Percentiles rank a stretch among this genome's conserved stretches.
Conservation (phyloP, 2,888 invertebrate species). For the Sycophila texana region DNA sequence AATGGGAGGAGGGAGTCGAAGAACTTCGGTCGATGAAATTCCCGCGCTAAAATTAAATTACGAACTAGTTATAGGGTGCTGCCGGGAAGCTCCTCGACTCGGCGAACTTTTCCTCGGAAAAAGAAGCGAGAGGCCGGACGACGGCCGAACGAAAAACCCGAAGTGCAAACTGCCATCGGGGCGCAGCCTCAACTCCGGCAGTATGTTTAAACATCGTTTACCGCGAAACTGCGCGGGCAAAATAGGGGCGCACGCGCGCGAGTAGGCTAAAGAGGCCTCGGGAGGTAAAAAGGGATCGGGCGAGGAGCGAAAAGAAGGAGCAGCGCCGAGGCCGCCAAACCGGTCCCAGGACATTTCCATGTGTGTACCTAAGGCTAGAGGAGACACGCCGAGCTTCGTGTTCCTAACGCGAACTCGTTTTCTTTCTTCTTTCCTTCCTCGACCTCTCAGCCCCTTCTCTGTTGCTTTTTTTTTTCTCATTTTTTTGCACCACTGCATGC, state of each 20-base stretch:
- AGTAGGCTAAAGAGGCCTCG: conserved; percentile 7
- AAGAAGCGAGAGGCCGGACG: neutral
- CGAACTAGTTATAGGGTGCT: no score
- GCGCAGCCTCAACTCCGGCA: neutral
- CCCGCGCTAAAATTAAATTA: no score
- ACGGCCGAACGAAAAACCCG: neutral
- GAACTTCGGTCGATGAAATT: conserved; percentile 5
- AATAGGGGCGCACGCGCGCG: neutral
- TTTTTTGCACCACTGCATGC: conserved; percentile 14
- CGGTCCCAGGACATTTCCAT: conserved; percentile 57
- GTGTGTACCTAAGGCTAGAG: conserved; percentile 34
- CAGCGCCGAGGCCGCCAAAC: conserved; percentile 42
- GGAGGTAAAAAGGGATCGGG: conserved; percentile 5
- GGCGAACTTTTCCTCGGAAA: neutral
- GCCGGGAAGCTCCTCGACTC: neutral
- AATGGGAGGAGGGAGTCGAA: conserved; percentile 7
- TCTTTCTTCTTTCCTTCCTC: conserved; percentile 20
- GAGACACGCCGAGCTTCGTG: conserved; percentile 12
- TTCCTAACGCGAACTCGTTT: conserved; percentile 43
- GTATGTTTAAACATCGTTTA: conserved; percentile 49
- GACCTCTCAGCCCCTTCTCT: neutral
- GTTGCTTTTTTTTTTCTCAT: neutral
- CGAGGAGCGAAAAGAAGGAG: neutral
- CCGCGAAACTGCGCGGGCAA: conserved; percentile 15
- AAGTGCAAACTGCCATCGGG: conserved; percentile 20